Evolutionary conservation across 2,888 invertebrate species (phyloP), one percentile per base, ranked within the genome.

Genomic region (Urechis unicinctus): DNA sequence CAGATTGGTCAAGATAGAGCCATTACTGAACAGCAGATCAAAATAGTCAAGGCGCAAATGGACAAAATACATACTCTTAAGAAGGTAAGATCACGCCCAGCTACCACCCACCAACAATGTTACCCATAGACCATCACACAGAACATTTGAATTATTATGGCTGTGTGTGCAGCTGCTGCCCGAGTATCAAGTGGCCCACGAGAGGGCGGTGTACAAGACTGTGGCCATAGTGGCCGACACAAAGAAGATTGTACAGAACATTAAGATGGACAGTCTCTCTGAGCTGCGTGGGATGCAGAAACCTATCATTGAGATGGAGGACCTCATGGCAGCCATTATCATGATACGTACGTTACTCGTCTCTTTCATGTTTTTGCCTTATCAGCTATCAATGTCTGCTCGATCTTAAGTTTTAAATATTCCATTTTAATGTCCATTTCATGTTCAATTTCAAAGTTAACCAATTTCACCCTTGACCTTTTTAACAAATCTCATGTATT

Each of bases 1-100:
- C 78, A 78, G 66, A 78, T 78, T 30, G 77, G 77, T n/a, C 76
- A 77, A 61, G 76, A 78, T 61, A 76, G 74, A 26, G 76, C 75
- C 42, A 77, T 77, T 48, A 74, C 76, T 51, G 75, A 77, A 59
- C 76, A 77, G 50, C 77, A 77, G 64, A 70, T 77, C 53, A 69
- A 70, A 53, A 73, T 75, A 5, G 75, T 77, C 53, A 70, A 68
- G 52, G 66, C 68, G 3, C 77, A 77, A 56, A 67, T 74, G 61
- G 73, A 74, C 59, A 73, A 73, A 56, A 76, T 77, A 21, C 65
- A 68, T 9, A 66, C 62, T 50, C 67, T 77, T 9, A 74, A 75
- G 52, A 77, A 75, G 71, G 75, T 75, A 50, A 17, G 52, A 44
- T 24, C 13, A 21, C 2, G 29, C 21, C 17, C 3, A 30, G 24